Evolutionary conservation across 2,113 vertebrate genomes (phyloP), one percentile per base, ranked within the genome.

Genomic region (Labeo catla): DNA sequence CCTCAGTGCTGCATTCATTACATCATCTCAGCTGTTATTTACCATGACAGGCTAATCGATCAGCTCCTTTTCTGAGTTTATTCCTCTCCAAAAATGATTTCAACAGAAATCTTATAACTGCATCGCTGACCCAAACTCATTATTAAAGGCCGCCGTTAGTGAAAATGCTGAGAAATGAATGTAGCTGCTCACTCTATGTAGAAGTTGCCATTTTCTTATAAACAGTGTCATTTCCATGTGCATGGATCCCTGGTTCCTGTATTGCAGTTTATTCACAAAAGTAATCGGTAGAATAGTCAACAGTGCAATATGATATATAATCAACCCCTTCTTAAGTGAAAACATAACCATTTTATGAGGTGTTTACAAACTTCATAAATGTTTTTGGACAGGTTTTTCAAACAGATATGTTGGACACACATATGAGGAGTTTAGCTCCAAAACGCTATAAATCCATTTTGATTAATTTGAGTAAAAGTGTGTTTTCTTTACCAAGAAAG

Each of bases 1-100:
- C 16, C 28, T 63, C 54, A 87, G 52, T 57, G 79, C 59, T 36
- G 72, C 76, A 39, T 82, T 82, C 70, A 68, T 68, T 87, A 84
- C 76, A 87, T 43, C 76, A 59, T 59, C 45, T 13, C 39, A 11
- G 54, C 77, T 85, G 86, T 81, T 85, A 84, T 87, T 87, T 81
- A 76, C 86, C 16, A 8, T 65, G 86, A 80, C 82, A 65, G 23
- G 47, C 6, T 49, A 15, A 87, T 87, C 57, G 59, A 88, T 85
- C 83, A 81, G 34, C 39, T 19, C n/a, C n/a, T 68, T 74, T 61
- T 68, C 83, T 34, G 47, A 63, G 63, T 87, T 39, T 43, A 36
- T 83, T 83, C 43, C 57, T 50, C 68, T 68, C 63, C 73, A 21
- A 43, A 59, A 12, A 13, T 8, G 0, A 39, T n/a, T 59, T 78